Percentiles rank a stretch among this genome's conserved stretches.
These are phyloP conservation scores for Scelioninae gen. 1 DNA, from an alignment of 2,888 invertebrate genomes.

Conservation along the genomic window DNA sequence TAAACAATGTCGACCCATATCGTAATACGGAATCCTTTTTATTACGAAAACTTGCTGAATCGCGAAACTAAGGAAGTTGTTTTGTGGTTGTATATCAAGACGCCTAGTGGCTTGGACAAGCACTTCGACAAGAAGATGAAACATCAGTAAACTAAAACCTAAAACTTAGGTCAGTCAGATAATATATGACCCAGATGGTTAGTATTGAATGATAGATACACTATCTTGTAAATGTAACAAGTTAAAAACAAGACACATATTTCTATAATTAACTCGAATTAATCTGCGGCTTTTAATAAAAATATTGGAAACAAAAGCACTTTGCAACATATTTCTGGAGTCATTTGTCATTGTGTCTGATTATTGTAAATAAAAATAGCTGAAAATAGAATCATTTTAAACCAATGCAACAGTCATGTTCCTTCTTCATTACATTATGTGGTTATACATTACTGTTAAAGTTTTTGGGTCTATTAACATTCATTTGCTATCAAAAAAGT, in stretches of 20 bases:
- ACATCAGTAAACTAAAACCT: slow-evolving; percentile 18
- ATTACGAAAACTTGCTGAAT: neutral
- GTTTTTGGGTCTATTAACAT: slow-evolving; percentile 11
- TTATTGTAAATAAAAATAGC: slow-evolving; percentile 21
- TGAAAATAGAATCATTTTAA: slow-evolving; percentile 35
- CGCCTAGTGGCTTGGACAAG: slow-evolving; percentile 35
- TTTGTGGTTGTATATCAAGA: slow-evolving; percentile 42
- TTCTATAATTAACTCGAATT: too few species aligned
- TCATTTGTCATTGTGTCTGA: slow-evolving; percentile 11
- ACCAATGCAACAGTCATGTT: slow-evolving; percentile 43
- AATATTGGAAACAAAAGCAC: too few species aligned
- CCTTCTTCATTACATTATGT: slow-evolving; percentile 11
- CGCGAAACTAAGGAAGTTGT: slow-evolving; percentile 8
- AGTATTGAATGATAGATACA: neutral
- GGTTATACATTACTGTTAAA: neutral
- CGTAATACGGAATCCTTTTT: neutral
- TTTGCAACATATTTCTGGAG: neutral
- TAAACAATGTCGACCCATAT: too few species aligned
- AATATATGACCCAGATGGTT: slow-evolving; percentile 32
- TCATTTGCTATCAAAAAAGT: slow-evolving; percentile 10
- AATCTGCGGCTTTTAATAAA: too few species aligned
- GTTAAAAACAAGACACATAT: too few species aligned
- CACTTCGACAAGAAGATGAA: slow-evolving; percentile 45
- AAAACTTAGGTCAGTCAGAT: slow-evolving; percentile 17
- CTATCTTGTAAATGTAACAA: neutral